phyloP scores from a whole-genome alignment of 1,140 invertebrate species.

The Aphelenchoides besseyi region DNA sequence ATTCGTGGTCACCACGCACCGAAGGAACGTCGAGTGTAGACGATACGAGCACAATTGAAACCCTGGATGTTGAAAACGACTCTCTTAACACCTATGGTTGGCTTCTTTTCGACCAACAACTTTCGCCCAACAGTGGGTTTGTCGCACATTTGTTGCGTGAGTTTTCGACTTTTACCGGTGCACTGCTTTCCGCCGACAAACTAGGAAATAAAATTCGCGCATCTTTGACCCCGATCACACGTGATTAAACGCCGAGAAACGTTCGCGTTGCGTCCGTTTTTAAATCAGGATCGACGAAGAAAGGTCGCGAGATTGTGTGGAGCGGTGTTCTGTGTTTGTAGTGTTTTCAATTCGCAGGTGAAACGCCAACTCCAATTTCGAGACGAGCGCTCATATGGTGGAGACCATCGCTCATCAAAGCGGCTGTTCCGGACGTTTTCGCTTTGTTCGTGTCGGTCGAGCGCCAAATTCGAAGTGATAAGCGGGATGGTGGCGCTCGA shows the following conservation, averaged over 20 bases:
- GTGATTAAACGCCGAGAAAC: no score
- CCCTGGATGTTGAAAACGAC: neutral
- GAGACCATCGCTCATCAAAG: neutral
- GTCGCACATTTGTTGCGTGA: neutral
- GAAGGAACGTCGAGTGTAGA: neutral
- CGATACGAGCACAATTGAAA: neutral
- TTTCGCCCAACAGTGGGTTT: neutral
- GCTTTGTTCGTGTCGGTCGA: neutral
- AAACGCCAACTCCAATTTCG: neutral
- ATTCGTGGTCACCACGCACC: neutral
- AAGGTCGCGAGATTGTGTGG: neutral
- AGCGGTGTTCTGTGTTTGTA: neutral
- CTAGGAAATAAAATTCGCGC: no score
- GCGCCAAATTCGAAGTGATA: conserved; percentile 5
- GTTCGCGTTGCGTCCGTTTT: no score
- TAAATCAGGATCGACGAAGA: neutral
- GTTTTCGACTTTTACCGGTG: neutral
- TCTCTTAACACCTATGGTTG: neutral
- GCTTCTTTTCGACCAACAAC: neutral
- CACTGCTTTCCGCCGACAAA: neutral
- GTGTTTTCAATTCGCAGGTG: neutral
- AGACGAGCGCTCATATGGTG: neutral
- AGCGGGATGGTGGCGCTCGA: no score
- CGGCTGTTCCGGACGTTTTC: neutral
- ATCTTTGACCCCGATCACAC: no score